A percentile compares a stretch with the other conserved stretches of the same genome.
These are phyloP conservation scores for Acropora yongei DNA, from an alignment of 64 coral and sea anemone species.

Conservation along the genomic window DNA sequence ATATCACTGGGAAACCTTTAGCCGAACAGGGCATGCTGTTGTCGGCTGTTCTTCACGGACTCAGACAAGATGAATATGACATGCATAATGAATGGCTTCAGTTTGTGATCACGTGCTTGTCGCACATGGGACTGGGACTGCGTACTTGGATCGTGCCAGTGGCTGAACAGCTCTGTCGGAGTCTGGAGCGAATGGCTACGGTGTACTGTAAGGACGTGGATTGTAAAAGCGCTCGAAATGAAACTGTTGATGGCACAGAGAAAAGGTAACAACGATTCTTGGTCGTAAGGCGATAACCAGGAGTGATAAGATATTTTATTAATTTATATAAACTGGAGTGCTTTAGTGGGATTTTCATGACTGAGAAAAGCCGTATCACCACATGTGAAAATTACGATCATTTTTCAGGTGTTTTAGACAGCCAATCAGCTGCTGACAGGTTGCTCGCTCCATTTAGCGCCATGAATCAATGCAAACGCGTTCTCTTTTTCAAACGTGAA, in stretches of 20 bases:
- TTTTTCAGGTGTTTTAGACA: too few species aligned
- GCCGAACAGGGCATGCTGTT: conserved; percentile 88
- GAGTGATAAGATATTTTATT: too few species aligned
- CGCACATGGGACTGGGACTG: conserved; percentile 82
- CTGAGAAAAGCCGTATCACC: too few species aligned
- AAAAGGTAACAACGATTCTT: background rate
- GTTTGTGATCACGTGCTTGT: conserved; percentile 91
- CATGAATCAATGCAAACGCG: too few species aligned
- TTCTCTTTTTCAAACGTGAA: too few species aligned
- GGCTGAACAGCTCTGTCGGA: conserved; percentile 81
- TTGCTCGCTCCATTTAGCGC: too few species aligned
- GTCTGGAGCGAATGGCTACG: conserved; percentile 64
- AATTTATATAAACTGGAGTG: too few species aligned
- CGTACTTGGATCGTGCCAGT: conserved; percentile 87
- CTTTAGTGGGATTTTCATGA: too few species aligned
- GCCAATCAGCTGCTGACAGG: too few species aligned
- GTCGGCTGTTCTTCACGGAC: conserved; percentile 75
- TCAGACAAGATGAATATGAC: conserved; percentile 88
- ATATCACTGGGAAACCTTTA: conserved; percentile 57
- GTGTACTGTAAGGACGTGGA: conserved; percentile 52
- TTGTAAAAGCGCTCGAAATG: background rate
- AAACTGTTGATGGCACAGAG: background rate
- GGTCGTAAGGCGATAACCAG: too few species aligned
- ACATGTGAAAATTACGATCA: too few species aligned
- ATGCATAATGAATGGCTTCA: conserved; percentile 86